Conservation (phyloP, 2,888 invertebrate species). For the Pyrgus malvae region DNA sequence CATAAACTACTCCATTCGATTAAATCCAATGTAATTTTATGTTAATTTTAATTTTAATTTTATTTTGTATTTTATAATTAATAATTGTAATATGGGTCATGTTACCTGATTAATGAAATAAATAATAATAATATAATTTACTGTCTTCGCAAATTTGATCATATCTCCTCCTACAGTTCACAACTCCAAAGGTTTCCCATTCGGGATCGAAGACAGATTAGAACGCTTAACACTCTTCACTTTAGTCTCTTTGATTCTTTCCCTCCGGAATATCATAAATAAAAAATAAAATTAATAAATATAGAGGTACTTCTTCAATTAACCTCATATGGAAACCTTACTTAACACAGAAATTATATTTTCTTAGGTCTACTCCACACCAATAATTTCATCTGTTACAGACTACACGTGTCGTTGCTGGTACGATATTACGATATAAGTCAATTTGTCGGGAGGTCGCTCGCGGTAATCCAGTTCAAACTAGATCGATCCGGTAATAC, state of each 20-base stretch:
- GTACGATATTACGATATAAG: slow-evolving; percentile 60
- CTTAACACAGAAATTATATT: too few relatives aligned
- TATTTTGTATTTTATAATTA: too few relatives aligned
- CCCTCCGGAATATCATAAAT: not conserved
- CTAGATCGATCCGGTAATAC: slow-evolving; percentile 57
- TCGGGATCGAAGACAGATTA: not conserved
- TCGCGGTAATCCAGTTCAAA: slow-evolving; percentile 61
- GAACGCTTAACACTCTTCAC: not conserved
- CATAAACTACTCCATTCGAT: not conserved
- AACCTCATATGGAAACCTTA: too few relatives aligned
- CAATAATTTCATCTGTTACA: not conserved
- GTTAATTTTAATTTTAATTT: too few relatives aligned
- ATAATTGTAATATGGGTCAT: too few relatives aligned
- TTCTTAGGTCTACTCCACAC: not conserved
- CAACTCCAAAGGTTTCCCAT: not conserved
- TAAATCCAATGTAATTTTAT: too few relatives aligned
- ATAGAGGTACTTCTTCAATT: too few relatives aligned
- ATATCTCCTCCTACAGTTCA: not conserved
- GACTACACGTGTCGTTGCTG: not conserved
- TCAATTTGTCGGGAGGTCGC: slow-evolving; percentile 58
- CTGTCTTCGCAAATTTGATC: not conserved
- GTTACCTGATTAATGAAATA: too few relatives aligned
- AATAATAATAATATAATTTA: too few relatives aligned
- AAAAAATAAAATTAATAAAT: too few relatives aligned
- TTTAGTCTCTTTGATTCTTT: not conserved